These are phyloP conservation scores for Heterodera carotae DNA, from an alignment of 1,140 invertebrate genomes.

Conservation along the genomic window DNA sequence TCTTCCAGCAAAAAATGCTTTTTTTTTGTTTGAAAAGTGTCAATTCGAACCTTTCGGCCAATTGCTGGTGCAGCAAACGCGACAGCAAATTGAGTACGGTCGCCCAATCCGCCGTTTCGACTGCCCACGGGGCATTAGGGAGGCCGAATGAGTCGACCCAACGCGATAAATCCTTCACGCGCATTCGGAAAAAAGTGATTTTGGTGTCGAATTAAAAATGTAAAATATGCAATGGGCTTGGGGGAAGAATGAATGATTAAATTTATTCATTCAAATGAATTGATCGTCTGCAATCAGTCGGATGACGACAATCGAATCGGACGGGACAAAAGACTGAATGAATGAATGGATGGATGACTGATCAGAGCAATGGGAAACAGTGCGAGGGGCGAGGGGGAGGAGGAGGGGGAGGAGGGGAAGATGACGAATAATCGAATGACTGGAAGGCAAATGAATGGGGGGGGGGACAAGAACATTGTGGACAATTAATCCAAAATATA, in stretches of 20 bases:
- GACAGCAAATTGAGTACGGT: constrained; percentile 25
- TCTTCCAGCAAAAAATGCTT: neutral
- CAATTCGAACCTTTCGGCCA: constrained; percentile 13
- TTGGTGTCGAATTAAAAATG: neutral
- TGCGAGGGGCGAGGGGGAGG: too few species aligned
- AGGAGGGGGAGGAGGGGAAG: neutral
- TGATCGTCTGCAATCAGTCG: neutral
- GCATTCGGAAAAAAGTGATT: neutral
- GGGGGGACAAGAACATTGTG: too few species aligned
- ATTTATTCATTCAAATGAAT: neutral
- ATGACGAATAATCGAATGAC: neutral
- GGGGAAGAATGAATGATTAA: neutral
- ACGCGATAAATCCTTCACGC: constrained; percentile 19
- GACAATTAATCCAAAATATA: too few species aligned
- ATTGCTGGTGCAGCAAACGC: constrained; percentile 13
- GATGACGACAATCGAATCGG: neutral
- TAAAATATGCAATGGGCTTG: neutral
- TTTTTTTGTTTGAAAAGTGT: neutral
- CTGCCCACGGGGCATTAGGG: constrained; percentile 9
- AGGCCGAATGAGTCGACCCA: constrained; percentile 26
- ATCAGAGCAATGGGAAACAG: too few species aligned
- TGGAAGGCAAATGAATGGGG: neutral
- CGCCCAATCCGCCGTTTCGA: constrained; percentile 26
- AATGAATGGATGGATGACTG: neutral
- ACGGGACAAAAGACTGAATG: too few species aligned